Percentiles rank a stretch among this genome's conserved stretches.
Conservation (phyloP, 2,113 vertebrate species). For the Ivindomyrus marchei region DNA sequence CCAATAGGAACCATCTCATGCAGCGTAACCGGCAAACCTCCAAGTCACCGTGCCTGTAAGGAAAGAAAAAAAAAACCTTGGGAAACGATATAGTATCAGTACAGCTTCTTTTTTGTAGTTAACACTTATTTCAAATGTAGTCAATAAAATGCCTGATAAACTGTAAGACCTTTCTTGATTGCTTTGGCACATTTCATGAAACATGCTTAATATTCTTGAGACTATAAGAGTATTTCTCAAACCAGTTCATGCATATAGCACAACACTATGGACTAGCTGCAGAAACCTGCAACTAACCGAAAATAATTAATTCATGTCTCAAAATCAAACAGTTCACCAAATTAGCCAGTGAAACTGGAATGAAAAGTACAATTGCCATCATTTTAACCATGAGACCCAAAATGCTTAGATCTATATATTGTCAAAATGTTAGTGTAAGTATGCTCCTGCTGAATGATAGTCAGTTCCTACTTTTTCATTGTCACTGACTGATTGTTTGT, state of each 20-base stretch:
- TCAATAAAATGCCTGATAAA: background rate
- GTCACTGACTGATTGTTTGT: too few species aligned
- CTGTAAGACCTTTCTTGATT: background rate
- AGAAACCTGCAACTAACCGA: background rate
- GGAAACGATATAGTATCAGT: background rate
- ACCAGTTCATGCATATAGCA: background rate
- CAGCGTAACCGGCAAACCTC: conserved; percentile 16
- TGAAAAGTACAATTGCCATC: background rate
- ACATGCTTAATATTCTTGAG: background rate
- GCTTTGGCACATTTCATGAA: background rate
- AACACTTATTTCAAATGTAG: background rate
- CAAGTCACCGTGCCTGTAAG: conserved; percentile 35
- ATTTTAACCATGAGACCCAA: background rate
- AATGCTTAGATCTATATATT: background rate
- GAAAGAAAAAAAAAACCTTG: background rate
- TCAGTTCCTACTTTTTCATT: too few species aligned
- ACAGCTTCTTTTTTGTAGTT: background rate
- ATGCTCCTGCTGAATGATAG: background rate
- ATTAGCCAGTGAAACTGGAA: background rate
- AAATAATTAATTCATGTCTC: background rate
- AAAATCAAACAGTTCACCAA: background rate
- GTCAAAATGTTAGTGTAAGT: background rate
- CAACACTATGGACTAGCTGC: background rate
- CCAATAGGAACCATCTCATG: conserved; percentile 35
- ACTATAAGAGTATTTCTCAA: background rate